Evolutionary conservation across 1,140 invertebrate species (phyloP).

Genomic region (Drosophila lowei): DNA sequence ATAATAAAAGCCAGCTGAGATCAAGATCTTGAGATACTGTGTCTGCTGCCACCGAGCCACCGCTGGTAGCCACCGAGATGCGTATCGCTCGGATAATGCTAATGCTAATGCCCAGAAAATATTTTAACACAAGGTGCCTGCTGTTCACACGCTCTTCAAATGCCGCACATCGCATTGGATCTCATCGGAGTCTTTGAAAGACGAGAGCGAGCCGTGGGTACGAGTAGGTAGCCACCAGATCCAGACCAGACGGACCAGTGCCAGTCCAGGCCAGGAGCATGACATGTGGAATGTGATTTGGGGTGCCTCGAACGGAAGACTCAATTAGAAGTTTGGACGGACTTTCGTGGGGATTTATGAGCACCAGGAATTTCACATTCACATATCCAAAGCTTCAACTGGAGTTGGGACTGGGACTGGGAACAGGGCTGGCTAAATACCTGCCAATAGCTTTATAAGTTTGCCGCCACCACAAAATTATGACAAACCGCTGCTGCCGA

Average conservation of each 20-base stretch:
- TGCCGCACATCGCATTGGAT: constrained; percentile 22
- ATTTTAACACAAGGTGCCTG: constrained; percentile 64
- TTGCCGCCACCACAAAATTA: constrained; percentile 65
- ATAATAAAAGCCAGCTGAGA: constrained; percentile 60
- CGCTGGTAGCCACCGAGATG: constrained; percentile 54
- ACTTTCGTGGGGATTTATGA: constrained; percentile 72
- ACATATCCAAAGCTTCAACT: not conserved
- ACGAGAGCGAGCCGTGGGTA: constrained; percentile 18
- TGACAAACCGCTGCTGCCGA: constrained; percentile 56
- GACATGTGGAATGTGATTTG: constrained; percentile 69
- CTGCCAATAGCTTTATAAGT: constrained; percentile 76
- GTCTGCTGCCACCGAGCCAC: not conserved
- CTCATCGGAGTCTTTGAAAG: constrained; percentile 31
- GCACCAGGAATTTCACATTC: constrained; percentile 72
- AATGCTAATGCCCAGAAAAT: constrained; percentile 44
- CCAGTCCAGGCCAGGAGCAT: constrained; percentile 49
- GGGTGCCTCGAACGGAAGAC: constrained; percentile 64
- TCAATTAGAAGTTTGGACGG: constrained; percentile 65
- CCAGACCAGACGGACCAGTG: not conserved
- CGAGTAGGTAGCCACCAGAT: constrained; percentile 22
- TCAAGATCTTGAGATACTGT: constrained; percentile 41
- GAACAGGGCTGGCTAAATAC: constrained; percentile 55
- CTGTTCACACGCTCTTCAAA: constrained; percentile 76
- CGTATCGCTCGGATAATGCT: constrained; percentile 53
- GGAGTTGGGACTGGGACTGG: not conserved